Evolutionary conservation across 2,888 invertebrate species (phyloP), one percentile per base, ranked within the genome.

Genomic region (Andrena flavipes): DNA sequence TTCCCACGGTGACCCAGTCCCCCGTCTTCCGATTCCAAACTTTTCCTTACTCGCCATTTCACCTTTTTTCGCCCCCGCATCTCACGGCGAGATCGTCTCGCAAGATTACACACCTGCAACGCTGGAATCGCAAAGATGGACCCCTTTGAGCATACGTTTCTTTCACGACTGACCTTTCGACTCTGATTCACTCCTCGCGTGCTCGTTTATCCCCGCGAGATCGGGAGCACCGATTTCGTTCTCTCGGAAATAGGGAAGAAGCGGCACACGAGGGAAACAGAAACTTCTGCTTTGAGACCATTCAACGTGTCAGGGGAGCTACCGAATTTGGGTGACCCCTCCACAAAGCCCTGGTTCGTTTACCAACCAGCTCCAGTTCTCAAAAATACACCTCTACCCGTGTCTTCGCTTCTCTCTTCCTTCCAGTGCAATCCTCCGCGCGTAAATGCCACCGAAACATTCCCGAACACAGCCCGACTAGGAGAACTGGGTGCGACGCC

Each of bases 21-120:
- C 60, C 29, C 29, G 69, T 54, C 42, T 81, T 76, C 80, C 84
- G 80, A 82, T 84, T 80, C 42, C 42, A 80, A 84, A 87, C 84
- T 75, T 84, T 86, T 74, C 60, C 6, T 13, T 8, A n/a, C 4
- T 13, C 49, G 48, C 54, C 59, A 2, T 54, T 20, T 64, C 29
- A 23, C 20, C 35, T 30, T 30, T 26, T 10, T 7, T 7, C 20
- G 1, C 35, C 23, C 42, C n/a, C 16, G 42, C 42, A 1, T 42
- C 13, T 16, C 29, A 49, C n/a, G 10, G 29, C 16, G 13, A 30
- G 42, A 51, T 49, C 62, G 60, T 60, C 49, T 29, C 16, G 60
- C 60, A 48, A 60, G 54, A 48, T 65, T 26, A 35, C 56, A 29
- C 70, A 5, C 16, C 20, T 56, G 60, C 63, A 62, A 42, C 7